Evolutionary conservation across 2,113 vertebrate species (phyloP), one percentile per base, ranked within the genome.

Genomic region (Melanotaenia duboulayi): DNA sequence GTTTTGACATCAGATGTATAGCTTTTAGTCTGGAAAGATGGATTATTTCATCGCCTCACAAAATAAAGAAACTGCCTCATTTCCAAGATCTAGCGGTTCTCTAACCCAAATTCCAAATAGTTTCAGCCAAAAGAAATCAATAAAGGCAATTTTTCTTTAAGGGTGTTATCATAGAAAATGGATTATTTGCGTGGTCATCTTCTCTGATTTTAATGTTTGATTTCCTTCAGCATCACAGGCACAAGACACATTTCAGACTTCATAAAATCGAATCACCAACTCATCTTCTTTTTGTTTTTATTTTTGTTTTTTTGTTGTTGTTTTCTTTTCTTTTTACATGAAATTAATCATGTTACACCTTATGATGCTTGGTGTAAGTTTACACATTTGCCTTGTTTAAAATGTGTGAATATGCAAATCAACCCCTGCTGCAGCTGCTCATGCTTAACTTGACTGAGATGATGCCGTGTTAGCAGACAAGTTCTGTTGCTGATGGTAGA

Each of bases 171-270:
- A 11, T 35, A 65, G 35, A 13, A 52, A 39, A 52, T 24, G 2
- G 28, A 54, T 2, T 54, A 25, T 16, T 11, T 39, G 19, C 4
- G 0, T 17, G 23, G 44, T 28, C 52, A 65, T 48, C 20, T 28
- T 68, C 52, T n/a, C 1, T 2, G 6, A 50, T 50, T 74, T 23
- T 44, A 54, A 60, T 13, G 49, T 35, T 42, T 52, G 46, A 65
- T 25, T 68, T 78, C 7, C 28, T 32, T 59, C 44, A 25, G 39
- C 28, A 35, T 60, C 4, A n/a, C 55, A 32, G 55, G 32, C 42
- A 78, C 46, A 69, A 37, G 32, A 72, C 24, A 65, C 57, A 25
- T 49, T 42, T 35, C 7, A 35, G 32, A 7, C 32, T 7, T 7
- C 4, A 7, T 9, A 35, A 35, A 35, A 35, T n/a, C 32, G 4